Evolutionary conservation across 1,140 invertebrate genomes (phyloP), one percentile per base, ranked within the genome.

Genomic region (Solenopsis fugax): DNA sequence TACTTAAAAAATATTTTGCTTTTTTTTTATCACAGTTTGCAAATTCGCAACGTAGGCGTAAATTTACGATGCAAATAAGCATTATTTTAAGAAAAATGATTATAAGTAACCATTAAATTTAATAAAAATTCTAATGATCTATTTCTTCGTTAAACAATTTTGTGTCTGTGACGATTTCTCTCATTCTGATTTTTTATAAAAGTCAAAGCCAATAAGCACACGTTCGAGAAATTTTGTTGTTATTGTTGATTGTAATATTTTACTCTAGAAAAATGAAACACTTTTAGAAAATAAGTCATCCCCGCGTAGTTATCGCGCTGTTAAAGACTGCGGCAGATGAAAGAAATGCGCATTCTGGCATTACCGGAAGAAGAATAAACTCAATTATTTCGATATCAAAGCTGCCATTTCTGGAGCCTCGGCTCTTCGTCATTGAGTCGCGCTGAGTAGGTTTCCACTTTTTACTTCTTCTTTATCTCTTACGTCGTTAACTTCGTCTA

Each of bases 361-460:
- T 48, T 81, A 82, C 60, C 45, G 56, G 56, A 58, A 65, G 69
- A 81, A 92, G 85, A 87, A 88, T 90, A 92, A 92, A 92, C 87
- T 91, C 81, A 87, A 92, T 92, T 91, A 91, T 92, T 90, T 92
- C 77, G 75, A 91, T 85, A 90, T 90, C 89, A 91, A 91, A 92
- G 91, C 90, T 88, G 64, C 88, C 85, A 86, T 91, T 91, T 90
- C 91, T 92, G 52, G 80, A 72, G 48, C 73, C 81, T 34, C 34
- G 37, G 62, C 62, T 89, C 86, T 80, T 91, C 76, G 73, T 87
- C 86, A 87, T 82, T 80, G 85, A 91, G 56, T 75, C 64, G 81
- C 54, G 48, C 13, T 54, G 34, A 64, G 13, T 41, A 77, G 71
- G 48, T 69, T 89, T 60, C 10, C 29, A 71, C 41, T 64, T 50